These are phyloP conservation scores for Lasioglossum lativentre DNA, from an alignment of 2,888 invertebrate species.

Conservation along the genomic window DNA sequence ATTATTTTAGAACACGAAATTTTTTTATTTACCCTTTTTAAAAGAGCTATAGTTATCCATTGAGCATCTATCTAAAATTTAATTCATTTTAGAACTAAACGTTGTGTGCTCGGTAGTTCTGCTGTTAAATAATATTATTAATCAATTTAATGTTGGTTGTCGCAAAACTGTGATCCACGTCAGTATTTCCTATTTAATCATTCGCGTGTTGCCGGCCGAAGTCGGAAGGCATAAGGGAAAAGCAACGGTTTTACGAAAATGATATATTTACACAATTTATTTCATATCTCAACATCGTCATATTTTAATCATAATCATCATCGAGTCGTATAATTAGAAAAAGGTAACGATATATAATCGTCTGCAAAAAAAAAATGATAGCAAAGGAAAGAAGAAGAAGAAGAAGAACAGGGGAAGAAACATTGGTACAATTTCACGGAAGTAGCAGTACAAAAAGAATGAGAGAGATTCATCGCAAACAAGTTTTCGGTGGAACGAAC, in stretches of 20 bases:
- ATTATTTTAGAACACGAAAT: background rate
- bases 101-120: background rate
- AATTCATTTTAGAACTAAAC: background rate
- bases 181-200: background rate
- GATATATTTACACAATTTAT: constrained; percentile 84
- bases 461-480: constrained; percentile 48
- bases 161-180: background rate
- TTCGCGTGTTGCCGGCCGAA: background rate
- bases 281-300: constrained; percentile 83
- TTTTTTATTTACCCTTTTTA: background rate
- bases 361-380: constrained; percentile 42
- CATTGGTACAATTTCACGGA: constrained; percentile 43
- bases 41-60: background rate
- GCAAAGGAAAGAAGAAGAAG: constrained; percentile 28
- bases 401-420: background rate
- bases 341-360: constrained; percentile 70
- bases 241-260: constrained; percentile 64
- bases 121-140: background rate
- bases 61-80: background rate
- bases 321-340: constrained; percentile 79
- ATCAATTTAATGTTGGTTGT: background rate
- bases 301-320: constrained; percentile 79
- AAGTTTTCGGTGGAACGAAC: constrained; percentile 36
- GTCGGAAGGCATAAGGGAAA: constrained; percentile 38
- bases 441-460: constrained; percentile 49